Evolutionary conservation across 2,888 invertebrate species (phyloP).

Genomic region (Heliconius charithonia): DNA sequence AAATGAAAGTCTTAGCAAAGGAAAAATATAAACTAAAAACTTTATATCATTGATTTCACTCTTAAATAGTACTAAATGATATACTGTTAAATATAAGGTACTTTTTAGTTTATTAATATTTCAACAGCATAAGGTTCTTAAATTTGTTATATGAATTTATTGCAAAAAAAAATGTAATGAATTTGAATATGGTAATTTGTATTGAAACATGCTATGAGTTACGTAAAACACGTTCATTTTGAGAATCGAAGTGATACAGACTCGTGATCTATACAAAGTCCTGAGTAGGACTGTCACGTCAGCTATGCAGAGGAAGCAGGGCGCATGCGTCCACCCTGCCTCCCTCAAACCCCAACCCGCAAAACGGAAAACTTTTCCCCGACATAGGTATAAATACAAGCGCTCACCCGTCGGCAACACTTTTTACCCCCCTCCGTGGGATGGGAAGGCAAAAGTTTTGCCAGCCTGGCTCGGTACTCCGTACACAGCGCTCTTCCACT

Average conservation of each 20-base stretch:
- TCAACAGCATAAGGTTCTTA: neutral
- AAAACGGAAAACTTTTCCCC: constrained; percentile 84
- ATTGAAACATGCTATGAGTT: constrained; percentile 47
- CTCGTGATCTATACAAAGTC: constrained; percentile 64
- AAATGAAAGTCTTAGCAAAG: no score
- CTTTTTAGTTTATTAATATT: neutral
- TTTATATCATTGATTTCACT: neutral
- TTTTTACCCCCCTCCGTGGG: constrained; percentile 79
- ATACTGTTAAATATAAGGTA: neutral
- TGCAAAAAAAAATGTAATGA: no score
- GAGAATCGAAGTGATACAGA: constrained; percentile 48
- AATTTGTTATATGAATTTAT: neutral
- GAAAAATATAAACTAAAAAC: neutral
- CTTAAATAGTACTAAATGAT: neutral
- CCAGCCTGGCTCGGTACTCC: constrained; percentile 78
- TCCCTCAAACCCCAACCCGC: constrained; percentile 72
- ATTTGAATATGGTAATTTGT: neutral
- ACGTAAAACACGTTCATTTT: constrained; percentile 61
- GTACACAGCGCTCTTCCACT: constrained; percentile 83
- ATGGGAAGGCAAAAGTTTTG: constrained; percentile 80
- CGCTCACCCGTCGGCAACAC: constrained; percentile 81
- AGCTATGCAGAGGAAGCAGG: constrained; percentile 64
- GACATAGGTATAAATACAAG: constrained; percentile 79
- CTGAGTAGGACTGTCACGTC: constrained; percentile 75
- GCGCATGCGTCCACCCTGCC: constrained; percentile 75